Conservation (phyloP, 2,888 invertebrate species). For the Melipona beecheii region DNA sequence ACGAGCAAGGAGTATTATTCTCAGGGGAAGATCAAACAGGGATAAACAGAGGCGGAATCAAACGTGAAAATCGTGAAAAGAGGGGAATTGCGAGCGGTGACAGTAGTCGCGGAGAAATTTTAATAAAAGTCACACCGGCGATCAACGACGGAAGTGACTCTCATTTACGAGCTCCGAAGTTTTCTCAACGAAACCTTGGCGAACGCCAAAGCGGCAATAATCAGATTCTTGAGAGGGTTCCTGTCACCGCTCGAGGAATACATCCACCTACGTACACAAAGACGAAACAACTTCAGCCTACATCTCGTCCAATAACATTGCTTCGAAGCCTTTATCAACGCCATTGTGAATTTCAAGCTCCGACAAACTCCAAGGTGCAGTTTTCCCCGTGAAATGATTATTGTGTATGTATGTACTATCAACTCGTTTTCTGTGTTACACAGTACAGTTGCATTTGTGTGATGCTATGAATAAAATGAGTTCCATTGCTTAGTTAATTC, state of each 20-base stretch:
- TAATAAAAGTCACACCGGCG: constrained; percentile 70
- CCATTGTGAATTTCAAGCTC: not conserved
- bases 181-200: constrained; percentile 66
- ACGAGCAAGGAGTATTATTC: no score
- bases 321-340: not conserved
- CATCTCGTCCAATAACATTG: constrained; percentile 31
- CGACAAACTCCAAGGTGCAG: not conserved
- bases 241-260: constrained; percentile 43
- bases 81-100: not conserved
- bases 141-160: constrained; percentile 44
- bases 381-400: not conserved
- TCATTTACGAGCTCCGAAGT: constrained; percentile 66
- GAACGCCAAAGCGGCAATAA: constrained; percentile 77
- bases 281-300: constrained; percentile 14
- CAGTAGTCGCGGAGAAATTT: constrained; percentile 64
- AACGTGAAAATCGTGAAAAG: not conserved
- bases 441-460: no score
- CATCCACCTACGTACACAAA: constrained; percentile 35
- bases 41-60: not conserved
- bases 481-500: no score
- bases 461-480: no score
- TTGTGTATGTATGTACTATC: not conserved
- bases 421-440: not conserved
- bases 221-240: constrained; percentile 77
- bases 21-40: no score